Percentiles rank a stretch among this genome's conserved stretches.
These are phyloP conservation scores for Linnaemya vulpina DNA, from an alignment of 2,888 invertebrate genomes.

Conservation along the genomic window DNA sequence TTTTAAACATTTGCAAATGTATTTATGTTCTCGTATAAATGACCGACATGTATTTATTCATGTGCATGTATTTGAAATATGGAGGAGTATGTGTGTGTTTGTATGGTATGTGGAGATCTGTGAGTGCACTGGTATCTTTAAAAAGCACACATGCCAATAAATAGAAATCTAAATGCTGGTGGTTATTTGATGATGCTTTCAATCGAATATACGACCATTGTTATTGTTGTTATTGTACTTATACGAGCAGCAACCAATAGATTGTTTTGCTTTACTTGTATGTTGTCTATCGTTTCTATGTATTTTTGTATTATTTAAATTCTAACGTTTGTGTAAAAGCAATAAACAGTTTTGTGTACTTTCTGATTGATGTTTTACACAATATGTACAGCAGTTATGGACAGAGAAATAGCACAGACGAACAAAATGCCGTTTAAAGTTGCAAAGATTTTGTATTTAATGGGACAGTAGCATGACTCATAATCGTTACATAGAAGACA, in stretches of 20 bases:
- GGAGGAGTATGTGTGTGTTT: not conserved
- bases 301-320: conserved; percentile 47
- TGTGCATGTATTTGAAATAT: not conserved
- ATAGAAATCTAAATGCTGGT: conserved; percentile 48
- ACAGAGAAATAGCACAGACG: not conserved
- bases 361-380: not conserved
- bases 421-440: too few species aligned
- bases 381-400: not conserved
- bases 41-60: not conserved
- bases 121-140: not conserved
- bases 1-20: conserved; percentile 11
- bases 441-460: too few species aligned
- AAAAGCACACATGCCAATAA: conserved; percentile 9
- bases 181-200: conserved; percentile 56
- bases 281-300: not conserved
- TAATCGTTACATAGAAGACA: too few species aligned
- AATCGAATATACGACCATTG: conserved; percentile 4
- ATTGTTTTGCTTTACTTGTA: not conserved
- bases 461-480: too few species aligned
- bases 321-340: conserved; percentile 44
- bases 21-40: conserved; percentile 4
- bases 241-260: not conserved
- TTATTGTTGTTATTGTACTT: not conserved
- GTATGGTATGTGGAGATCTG: too few species aligned
- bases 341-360: conserved; percentile 3